Evolutionary conservation across 2,888 invertebrate genomes (phyloP), one percentile per base, ranked within the genome.

Genomic region (Dicranocentrus wangi): DNA sequence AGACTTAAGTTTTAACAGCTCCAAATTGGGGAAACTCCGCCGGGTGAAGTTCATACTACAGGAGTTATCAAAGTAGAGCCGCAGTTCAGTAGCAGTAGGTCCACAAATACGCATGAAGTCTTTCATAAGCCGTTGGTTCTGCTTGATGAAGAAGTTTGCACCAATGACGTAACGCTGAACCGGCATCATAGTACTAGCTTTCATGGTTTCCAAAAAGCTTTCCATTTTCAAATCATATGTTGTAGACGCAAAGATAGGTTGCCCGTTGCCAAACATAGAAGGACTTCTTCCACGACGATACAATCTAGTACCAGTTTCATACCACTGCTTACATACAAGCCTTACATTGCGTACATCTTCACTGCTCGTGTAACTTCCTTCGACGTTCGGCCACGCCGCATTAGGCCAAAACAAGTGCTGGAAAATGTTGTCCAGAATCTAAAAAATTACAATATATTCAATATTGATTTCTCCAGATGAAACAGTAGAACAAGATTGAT

Each of bases 101-200:
- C 66, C 66, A 73, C 66, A 72, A 17, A 68, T 25, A 1, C 72
- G 27, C 60, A 80, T 60, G 55, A 80, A 80, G 32, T 71, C 72
- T 21, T 73, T 73, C 60, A 80, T 55, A 3, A 80, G 58, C 21
- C 27, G 19, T 27, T 80, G 55, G 17, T 80, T 80, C 23, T 43
- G 17, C 32, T 66, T 65, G 43, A 68, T 47, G 23, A 80, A 80
- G 25, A 80, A 66, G n/a, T 47, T 42, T 1, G 72, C 10, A 58
- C 28, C 65, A 28, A 80, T 32, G 13, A 15, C n/a, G 39, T 60
- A 80, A 7, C 66, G 60, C 23, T 72, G 55, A 13, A 73, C 72
- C 13, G 73, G 80, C n/a, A 72, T 65, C 32, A 72, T 7, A 0
- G n/a, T 3, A 25, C 71, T 73, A 21, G 17, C 27, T 8, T 47